Evolutionary conservation across 2,113 vertebrate genomes (phyloP).

Genomic region (Phyllopteryx taeniolatus): DNA sequence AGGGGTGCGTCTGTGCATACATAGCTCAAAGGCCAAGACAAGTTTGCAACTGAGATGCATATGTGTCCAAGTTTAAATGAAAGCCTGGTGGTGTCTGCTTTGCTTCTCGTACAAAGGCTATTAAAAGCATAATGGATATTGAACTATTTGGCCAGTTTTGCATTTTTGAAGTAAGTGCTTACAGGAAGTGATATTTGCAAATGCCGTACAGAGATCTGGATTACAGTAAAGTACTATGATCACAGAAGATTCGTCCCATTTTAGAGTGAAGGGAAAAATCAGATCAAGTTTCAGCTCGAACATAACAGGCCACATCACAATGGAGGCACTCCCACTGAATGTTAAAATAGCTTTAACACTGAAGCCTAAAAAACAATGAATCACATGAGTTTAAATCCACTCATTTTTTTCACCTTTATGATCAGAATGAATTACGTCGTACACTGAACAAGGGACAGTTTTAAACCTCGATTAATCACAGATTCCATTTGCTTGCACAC

Average conservation of each 20-base stretch:
- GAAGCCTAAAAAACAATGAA: not conserved
- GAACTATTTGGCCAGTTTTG: not conserved
- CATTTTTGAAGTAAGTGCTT: not conserved
- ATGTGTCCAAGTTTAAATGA: not conserved
- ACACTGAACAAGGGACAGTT: not conserved
- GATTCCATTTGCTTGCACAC: not conserved
- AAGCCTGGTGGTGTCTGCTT: not conserved
- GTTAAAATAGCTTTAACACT: not conserved
- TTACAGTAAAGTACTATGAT: not conserved
- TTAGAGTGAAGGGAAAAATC: not conserved
- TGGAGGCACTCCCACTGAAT: not conserved
- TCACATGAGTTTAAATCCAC: not conserved
- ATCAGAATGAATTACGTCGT: not conserved
- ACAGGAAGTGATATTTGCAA: not conserved
- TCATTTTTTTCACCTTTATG: not conserved
- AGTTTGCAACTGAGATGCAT: not conserved
- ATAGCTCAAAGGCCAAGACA: not conserved
- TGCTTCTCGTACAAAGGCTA: not conserved
- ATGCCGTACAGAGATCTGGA: not conserved
- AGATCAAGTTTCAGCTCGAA: not conserved
- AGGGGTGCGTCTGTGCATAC: not conserved
- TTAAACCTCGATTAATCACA: not conserved
- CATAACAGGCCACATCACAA: not conserved
- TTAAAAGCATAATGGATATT: not conserved
- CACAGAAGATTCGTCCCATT: not conserved